Conservation (phyloP, 2,797 vertebrate genomes). For the Tokudaia muenninki region DNA sequence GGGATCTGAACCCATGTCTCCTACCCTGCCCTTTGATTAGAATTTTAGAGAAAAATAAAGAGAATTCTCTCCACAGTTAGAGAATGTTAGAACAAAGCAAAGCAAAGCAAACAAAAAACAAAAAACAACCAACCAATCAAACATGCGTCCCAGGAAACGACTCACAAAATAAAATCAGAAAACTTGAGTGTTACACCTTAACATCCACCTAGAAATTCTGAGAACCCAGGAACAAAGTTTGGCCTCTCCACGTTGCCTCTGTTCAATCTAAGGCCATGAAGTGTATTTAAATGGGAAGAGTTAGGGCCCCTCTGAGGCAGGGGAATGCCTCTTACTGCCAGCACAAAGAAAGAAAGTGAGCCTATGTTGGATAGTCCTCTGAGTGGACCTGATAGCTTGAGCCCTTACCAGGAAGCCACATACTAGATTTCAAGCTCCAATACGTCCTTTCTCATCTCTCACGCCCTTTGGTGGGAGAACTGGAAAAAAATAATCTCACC, state of each 20-base stretch:
- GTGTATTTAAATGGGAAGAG: not conserved
- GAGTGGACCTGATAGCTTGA: not conserved
- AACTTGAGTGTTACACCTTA: not conserved
- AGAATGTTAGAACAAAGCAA: not conserved
- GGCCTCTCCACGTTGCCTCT: not conserved
- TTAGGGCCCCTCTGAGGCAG: not conserved
- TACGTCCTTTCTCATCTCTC: not conserved
- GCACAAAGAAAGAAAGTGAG: not conserved
- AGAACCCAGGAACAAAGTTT: not conserved
- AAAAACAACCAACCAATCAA: not conserved
- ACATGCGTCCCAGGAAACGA: not conserved
- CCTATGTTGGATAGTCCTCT: not conserved
- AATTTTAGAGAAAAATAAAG: slow-evolving; percentile 16
- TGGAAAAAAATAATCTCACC: not conserved
- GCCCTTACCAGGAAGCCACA: not conserved
- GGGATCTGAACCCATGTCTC: not conserved
- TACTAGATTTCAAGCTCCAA: not conserved
- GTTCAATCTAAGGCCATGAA: not conserved
- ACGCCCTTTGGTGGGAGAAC: not conserved
- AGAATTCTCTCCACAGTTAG: not conserved
- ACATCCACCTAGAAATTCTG: not conserved
- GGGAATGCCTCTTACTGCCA: not conserved
- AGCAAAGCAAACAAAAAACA: not conserved
- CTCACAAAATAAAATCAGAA: slow-evolving; percentile 25
- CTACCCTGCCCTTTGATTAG: not conserved